A percentile compares a stretch with the other conserved stretches of the same genome.
phyloP scores from a whole-genome alignment of 2,797 vertebrate genomes.

The Danio aesculapii region DNA sequence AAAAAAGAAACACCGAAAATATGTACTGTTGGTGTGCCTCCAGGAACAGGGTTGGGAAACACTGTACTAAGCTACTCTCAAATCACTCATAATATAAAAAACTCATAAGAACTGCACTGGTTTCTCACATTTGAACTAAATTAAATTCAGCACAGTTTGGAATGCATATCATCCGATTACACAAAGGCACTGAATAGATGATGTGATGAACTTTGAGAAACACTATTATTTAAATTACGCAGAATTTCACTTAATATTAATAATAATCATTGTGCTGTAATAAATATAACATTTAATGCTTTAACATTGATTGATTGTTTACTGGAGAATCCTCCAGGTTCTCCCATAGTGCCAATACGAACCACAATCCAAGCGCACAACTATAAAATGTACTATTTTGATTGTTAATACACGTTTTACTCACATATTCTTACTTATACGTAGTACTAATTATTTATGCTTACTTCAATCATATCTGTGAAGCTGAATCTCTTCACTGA shows the following conservation, averaged over 20 bases:
- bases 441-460: too few relatives aligned
- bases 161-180: not conserved
- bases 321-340: too few relatives aligned
- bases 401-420: not conserved
- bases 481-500: too few relatives aligned
- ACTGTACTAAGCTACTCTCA: not conserved
- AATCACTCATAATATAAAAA: not conserved
- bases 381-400: not conserved
- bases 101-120: not conserved
- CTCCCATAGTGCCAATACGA: too few relatives aligned
- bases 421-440: not conserved
- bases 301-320: not conserved
- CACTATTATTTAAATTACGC: not conserved
- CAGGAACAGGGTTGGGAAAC: too few relatives aligned
- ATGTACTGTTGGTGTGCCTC: too few relatives aligned
- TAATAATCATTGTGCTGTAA: not conserved
- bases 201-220: not conserved
- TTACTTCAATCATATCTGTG: too few relatives aligned
- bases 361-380: not conserved
- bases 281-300: not conserved
- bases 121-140: not conserved
- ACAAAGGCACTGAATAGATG: not conserved
- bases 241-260: not conserved
- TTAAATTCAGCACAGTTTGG: not conserved
- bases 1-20: too few relatives aligned